Evolutionary conservation across 2,113 vertebrate genomes (phyloP), one percentile per base, ranked within the genome.

Genomic region (Siphamia tubifer): DNA sequence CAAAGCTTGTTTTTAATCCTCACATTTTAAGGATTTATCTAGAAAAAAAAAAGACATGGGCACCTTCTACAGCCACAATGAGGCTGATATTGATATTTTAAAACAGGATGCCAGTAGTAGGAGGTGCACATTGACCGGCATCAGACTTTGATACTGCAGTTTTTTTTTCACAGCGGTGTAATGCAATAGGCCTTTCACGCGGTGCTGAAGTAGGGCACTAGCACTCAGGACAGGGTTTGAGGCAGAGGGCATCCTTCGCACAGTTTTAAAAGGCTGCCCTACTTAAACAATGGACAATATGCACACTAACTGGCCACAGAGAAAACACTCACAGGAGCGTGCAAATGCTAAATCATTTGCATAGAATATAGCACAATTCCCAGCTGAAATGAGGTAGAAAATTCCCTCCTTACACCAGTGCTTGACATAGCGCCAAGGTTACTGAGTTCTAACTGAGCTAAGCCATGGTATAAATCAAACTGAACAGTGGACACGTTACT

Each of bases 281-380:
- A 54, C 73, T 64, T 74, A 49, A 72, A 88, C 81, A 90, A 87
- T 76, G 67, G 58, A 43, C 27, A 19, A 38, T 68, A 67, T 82
- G 84, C 72, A 80, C 60, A 78, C 45, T 61, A 54, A 69, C 20
- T 71, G 64, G 53, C 51, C 62, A 69, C 48, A 77, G 52, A 81
- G 77, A 85, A 77, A 80, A 34, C 82, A 57, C 27, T 56, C 67
- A 87, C 32, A 73, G 39, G 13, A 51, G 68, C 39, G 16, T 34
- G 60, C 57, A 62, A 73, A 68, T 69, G 42, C 51, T 54, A 47
- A 56, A 64, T 57, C 4, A 47, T 70, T 63, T 65, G 60, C 42
- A 68, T 44, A 25, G 27, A 74, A 67, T 68, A 19, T 7, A 11
- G 39, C 49, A 43, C 62, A 76, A 67, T 71, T 77, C 32, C 61